Evolutionary conservation across 2,797 vertebrate species (phyloP).

Genomic region (Falco biarmicus): DNA sequence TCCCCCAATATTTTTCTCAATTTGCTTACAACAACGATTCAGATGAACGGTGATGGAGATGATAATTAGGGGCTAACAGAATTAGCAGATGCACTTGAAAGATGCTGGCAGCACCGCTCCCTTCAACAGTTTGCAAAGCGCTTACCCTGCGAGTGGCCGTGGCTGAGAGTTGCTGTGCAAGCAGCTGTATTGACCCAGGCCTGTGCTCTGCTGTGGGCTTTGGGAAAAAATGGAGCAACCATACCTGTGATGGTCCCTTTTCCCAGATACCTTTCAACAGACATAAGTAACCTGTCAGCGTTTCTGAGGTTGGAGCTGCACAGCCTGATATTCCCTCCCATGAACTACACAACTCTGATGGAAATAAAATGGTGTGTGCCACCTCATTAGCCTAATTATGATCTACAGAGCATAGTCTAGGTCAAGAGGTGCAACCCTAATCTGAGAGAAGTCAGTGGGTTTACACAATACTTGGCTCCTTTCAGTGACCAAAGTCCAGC

Average conservation of each 20-base stretch:
- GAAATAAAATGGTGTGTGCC: background rate
- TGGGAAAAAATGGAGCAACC: background rate
- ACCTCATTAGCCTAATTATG: background rate
- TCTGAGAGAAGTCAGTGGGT: background rate
- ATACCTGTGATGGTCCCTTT: rapidly evolving
- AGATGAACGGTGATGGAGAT: background rate
- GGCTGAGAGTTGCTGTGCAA: background rate
- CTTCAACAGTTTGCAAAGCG: background rate
- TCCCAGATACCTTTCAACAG: background rate
- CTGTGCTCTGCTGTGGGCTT: background rate
- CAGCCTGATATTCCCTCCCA: background rate
- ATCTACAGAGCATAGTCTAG: background rate
- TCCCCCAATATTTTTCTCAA: background rate
- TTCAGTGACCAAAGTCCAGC: background rate
- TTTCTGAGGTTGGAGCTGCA: background rate
- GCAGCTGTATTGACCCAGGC: background rate
- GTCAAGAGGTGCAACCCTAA: background rate
- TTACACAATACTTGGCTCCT: background rate
- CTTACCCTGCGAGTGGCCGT: background rate
- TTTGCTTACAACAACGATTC: background rate
- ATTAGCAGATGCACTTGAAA: background rate
- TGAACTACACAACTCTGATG: background rate
- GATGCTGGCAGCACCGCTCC: background rate
- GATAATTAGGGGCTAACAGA: background rate
- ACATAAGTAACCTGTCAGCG: background rate